phyloP scores from a whole-genome alignment of 1,140 invertebrate genomes.

The Drosophila triauraria region DNA sequence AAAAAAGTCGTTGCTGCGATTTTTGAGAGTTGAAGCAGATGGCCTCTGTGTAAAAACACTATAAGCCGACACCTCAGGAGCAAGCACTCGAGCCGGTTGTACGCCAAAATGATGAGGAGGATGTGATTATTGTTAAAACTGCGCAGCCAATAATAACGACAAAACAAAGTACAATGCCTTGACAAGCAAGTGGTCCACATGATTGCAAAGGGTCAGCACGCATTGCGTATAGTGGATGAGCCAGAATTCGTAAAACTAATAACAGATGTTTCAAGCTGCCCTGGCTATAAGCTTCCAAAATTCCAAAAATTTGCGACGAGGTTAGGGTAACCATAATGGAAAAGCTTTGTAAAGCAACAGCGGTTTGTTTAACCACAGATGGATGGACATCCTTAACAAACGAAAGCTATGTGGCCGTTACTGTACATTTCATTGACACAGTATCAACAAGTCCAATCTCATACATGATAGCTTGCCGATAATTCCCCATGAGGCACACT shows the following conservation, averaged over 20 bases:
- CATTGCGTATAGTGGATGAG: constrained; percentile 10
- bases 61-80: too few species aligned
- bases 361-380: constrained; percentile 1
- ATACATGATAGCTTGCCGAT: background rate
- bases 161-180: background rate
- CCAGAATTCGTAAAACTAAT: constrained; percentile 4
- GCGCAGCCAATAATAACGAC: too few species aligned
- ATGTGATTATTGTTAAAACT: too few species aligned
- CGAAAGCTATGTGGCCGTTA: constrained; percentile 8
- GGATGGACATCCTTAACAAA: constrained; percentile 14
- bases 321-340: background rate
- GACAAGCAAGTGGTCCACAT: constrained; percentile 2
- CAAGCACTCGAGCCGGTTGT: too few species aligned
- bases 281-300: constrained; percentile 3
- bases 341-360: constrained; percentile 1
- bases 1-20: too few species aligned
- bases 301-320: background rate
- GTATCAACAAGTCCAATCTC: background rate
- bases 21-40: too few species aligned
- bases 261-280: constrained; percentile 1
- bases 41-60: too few species aligned
- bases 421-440: constrained; percentile 4
- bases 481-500: too few species aligned
- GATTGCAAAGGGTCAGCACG: constrained; percentile 12
- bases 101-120: too few species aligned